phyloP scores from a whole-genome alignment of 1,140 invertebrate genomes.

The Orussus abietinus region DNA sequence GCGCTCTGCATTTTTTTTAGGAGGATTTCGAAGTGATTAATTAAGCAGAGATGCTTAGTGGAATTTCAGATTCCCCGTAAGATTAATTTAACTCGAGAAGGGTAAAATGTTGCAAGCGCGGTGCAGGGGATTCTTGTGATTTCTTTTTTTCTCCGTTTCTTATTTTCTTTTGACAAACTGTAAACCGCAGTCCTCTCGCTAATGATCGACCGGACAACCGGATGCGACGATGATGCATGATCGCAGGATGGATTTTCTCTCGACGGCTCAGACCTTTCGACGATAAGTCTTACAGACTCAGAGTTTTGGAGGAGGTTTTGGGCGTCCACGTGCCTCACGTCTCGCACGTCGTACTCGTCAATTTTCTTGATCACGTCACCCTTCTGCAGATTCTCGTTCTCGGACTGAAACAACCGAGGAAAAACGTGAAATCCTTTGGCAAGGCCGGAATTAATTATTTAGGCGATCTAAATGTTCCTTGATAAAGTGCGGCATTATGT shows the following conservation, averaged over 20 bases:
- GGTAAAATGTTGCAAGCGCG: too few relatives aligned
- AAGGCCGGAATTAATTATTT: too few relatives aligned
- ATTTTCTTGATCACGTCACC: slow-evolving; percentile 90
- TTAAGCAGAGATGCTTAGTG: too few relatives aligned
- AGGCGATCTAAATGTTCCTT: too few relatives aligned
- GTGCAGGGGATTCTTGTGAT: too few relatives aligned
- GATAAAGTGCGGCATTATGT: too few relatives aligned
- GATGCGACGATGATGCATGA: slow-evolving; percentile 57
- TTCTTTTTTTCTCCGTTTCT: too few relatives aligned
- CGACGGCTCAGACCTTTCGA: slow-evolving; percentile 56
- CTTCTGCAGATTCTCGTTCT: slow-evolving; percentile 75
- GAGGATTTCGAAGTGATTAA: too few relatives aligned
- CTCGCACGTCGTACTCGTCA: slow-evolving; percentile 78
- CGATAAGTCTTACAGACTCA: slow-evolving; percentile 57
- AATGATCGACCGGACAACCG: slow-evolving; percentile 47
- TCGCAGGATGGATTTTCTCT: slow-evolving; percentile 30
- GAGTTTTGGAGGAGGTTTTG: slow-evolving; percentile 83
- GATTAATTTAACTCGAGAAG: too few relatives aligned
- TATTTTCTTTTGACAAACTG: slow-evolving; percentile 38
- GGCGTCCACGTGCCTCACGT: slow-evolving; percentile 86
- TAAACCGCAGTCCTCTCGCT: slow-evolving; percentile 36
- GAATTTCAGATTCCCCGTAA: too few relatives aligned
- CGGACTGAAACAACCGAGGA: slow-evolving; percentile 58
- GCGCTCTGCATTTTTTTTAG: too few relatives aligned
- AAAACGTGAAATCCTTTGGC: too few relatives aligned